Conservation (phyloP, 2,113 vertebrate genomes). For the Leuciscus idus region DNA sequence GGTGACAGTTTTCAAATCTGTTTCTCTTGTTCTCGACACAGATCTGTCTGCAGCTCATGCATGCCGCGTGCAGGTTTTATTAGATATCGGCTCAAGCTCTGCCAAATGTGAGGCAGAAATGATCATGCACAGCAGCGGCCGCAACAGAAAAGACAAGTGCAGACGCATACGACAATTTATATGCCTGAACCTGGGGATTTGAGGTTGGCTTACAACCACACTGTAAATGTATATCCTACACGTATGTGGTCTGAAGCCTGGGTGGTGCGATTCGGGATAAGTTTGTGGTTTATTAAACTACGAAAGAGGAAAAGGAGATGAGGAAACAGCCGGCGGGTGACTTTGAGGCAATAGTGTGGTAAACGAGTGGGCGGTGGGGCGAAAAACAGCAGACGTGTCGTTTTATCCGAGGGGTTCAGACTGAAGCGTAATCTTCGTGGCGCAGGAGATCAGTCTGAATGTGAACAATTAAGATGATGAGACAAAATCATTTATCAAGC, state of each 20-base stretch:
- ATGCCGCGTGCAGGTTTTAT: slow-evolving; percentile 21
- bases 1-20: slow-evolving; percentile 66
- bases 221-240: slow-evolving; percentile 59
- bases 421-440: slow-evolving; percentile 26
- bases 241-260: slow-evolving; percentile 44
- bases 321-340: slow-evolving; percentile 16
- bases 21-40: slow-evolving; percentile 55
- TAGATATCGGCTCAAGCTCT: slow-evolving; percentile 50
- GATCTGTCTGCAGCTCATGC: slow-evolving; percentile 44
- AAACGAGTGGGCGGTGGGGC: background rate
- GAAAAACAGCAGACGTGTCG: slow-evolving; percentile 42
- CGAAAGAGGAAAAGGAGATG: slow-evolving; percentile 19
- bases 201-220: slow-evolving; percentile 48
- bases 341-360: slow-evolving; percentile 29
- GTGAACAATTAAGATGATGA: slow-evolving; percentile 40
- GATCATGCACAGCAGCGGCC: slow-evolving; percentile 49
- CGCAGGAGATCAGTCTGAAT: slow-evolving; percentile 9
- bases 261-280: slow-evolving; percentile 23
- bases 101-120: slow-evolving; percentile 62
- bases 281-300: slow-evolving; percentile 51
- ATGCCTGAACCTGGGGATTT: slow-evolving; percentile 49
- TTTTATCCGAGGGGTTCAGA: slow-evolving; percentile 26
- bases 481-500: slow-evolving; percentile 50
- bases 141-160: slow-evolving; percentile 59
- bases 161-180: slow-evolving; percentile 63